Percentiles rank a stretch among this genome's conserved stretches.
These are phyloP conservation scores for Coturnix japonica DNA, from an alignment of 2,113 vertebrate species.

Conservation along the genomic window DNA sequence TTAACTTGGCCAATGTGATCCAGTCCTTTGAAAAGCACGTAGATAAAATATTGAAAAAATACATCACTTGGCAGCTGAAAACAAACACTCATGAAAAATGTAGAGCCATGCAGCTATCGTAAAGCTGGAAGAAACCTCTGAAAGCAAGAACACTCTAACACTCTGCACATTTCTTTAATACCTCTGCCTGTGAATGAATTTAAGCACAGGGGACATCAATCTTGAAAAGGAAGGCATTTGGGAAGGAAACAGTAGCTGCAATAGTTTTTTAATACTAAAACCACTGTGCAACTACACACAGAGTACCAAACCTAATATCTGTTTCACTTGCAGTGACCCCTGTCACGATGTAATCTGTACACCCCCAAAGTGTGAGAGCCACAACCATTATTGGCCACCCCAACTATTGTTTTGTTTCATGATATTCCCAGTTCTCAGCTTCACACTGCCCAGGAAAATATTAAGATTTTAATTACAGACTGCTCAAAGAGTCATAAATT, in stretches of 20 bases:
- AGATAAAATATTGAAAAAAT: background rate
- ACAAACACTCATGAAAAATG: background rate
- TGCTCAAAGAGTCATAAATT: background rate
- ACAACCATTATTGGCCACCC: background rate
- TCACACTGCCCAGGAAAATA: background rate
- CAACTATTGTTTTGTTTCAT: background rate
- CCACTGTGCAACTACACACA: background rate
- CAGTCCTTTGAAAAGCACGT: background rate
- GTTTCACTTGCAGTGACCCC: background rate
- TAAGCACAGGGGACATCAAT: background rate
- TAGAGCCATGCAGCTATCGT: background rate
- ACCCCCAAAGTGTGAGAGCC: background rate
- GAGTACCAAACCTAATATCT: background rate
- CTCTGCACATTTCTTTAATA: background rate
- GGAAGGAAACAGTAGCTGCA: background rate
- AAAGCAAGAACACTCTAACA: accelerated
- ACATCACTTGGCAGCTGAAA: background rate
- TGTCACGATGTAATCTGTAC: accelerated
- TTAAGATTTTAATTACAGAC: background rate
- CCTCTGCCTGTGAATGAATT: background rate
- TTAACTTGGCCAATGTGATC: background rate
- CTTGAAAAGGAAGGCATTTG: background rate
- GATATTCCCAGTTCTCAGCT: no score
- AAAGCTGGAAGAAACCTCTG: background rate
- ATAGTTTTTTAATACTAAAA: background rate